These are phyloP conservation scores for Galaxias olidus DNA, from an alignment of 2,797 vertebrate genomes.

Conservation along the genomic window DNA sequence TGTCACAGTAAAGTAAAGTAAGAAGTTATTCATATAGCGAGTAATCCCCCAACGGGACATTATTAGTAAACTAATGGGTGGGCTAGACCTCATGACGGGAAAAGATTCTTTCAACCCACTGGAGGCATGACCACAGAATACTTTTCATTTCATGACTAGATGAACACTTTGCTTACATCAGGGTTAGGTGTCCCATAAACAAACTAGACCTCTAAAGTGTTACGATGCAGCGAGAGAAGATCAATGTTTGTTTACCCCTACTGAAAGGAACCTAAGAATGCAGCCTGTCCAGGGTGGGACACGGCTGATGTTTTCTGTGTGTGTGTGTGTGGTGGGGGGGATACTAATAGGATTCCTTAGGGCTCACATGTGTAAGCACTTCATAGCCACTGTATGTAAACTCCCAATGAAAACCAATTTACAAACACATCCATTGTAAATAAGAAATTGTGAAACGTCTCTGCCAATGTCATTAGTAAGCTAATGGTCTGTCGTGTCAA, in stretches of 20 bases:
- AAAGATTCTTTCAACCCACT: slow-evolving; percentile 12
- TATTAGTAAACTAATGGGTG: slow-evolving; percentile 30
- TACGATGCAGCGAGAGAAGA: slow-evolving; percentile 34
- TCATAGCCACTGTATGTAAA: slow-evolving; percentile 62
- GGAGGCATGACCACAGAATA: slow-evolving; percentile 30
- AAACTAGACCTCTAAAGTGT: slow-evolving; percentile 38
- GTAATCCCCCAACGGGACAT: no score
- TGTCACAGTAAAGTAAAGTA: no score
- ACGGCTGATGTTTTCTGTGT: slow-evolving; percentile 33
- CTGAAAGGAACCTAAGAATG: slow-evolving; percentile 60
- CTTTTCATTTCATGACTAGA: slow-evolving; percentile 46
- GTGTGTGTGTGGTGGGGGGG: slow-evolving; percentile 30
- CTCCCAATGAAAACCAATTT: slow-evolving; percentile 55
- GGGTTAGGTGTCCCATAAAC: slow-evolving; percentile 48
- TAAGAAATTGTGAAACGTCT: slow-evolving; percentile 63
- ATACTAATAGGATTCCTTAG: slow-evolving; percentile 33
- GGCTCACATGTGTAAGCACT: slow-evolving; percentile 61
- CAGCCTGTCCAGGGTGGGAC: slow-evolving; percentile 53
- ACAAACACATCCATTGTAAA: slow-evolving; percentile 49
- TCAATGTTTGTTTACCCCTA: slow-evolving; percentile 59
- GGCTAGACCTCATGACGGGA: neutral
- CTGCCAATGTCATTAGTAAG: slow-evolving; percentile 76
- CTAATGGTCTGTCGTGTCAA: slow-evolving; percentile 59
- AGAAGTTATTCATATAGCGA: no score
- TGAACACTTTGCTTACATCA: slow-evolving; percentile 54